Percentiles rank a stretch among this genome's conserved stretches.
Conservation (phyloP, 1,140 invertebrate species). For the Lepidurus apus region DNA sequence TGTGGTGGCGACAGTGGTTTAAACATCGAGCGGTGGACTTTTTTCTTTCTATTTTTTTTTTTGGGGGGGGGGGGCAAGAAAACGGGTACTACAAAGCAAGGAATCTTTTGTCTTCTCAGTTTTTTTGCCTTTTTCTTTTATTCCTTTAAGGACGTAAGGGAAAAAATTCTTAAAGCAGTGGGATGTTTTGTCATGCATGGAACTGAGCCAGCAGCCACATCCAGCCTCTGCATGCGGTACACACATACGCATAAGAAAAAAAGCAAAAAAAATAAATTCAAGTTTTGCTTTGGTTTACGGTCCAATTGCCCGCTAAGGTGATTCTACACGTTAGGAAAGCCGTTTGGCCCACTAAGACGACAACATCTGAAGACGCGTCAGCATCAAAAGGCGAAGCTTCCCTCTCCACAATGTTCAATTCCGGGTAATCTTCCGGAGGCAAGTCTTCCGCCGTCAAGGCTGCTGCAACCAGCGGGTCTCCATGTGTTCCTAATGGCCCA, state of each 20-base stretch:
- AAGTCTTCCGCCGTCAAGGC: neutral
- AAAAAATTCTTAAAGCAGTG: neutral
- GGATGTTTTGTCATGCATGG: slow-evolving; percentile 10
- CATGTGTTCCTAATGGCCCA: slow-evolving; percentile 21
- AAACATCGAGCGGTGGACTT: too few relatives aligned
- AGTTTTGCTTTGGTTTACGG: slow-evolving; percentile 28
- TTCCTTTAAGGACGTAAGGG: neutral
- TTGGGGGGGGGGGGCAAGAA: too few relatives aligned
- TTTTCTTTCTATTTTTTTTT: too few relatives aligned
- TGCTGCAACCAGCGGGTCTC: neutral
- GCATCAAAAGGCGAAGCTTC: slow-evolving; percentile 33
- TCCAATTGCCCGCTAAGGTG: slow-evolving; percentile 34
- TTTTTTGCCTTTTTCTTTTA: too few relatives aligned
- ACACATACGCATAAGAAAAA: neutral
- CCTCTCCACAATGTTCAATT: slow-evolving; percentile 18
- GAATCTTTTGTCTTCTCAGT: too few relatives aligned
- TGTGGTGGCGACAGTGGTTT: too few relatives aligned
- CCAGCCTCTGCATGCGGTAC: neutral
- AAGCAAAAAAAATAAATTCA: neutral
- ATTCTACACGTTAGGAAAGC: slow-evolving; percentile 34
- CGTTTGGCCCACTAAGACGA: slow-evolving; percentile 34
- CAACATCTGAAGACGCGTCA: slow-evolving; percentile 34
- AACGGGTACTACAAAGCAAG: too few relatives aligned
- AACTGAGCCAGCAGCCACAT: neutral
- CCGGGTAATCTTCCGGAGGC: slow-evolving; percentile 14